Percentiles rank a stretch among this genome's conserved stretches.
phyloP scores from a whole-genome alignment of 2,888 invertebrate species.

The Lampropteryx suffumata region DNA sequence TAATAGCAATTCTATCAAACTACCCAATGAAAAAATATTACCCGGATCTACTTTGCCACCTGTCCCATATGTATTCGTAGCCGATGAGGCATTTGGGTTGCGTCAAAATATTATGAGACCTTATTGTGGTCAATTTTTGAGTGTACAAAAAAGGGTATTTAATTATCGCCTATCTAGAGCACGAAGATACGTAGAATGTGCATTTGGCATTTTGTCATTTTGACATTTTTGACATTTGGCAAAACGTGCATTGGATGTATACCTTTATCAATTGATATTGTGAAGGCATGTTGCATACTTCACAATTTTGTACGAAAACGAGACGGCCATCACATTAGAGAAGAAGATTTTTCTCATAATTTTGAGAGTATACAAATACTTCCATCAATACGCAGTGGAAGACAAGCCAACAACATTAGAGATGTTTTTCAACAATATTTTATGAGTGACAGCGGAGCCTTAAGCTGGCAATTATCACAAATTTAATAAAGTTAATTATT shows the following conservation, averaged over 20 bases:
- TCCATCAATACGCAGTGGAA: too few relatives aligned
- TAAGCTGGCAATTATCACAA: too few relatives aligned
- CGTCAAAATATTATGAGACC: not conserved
- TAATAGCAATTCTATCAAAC: not conserved
- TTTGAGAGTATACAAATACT: too few relatives aligned
- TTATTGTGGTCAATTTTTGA: not conserved
- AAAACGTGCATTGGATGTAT: not conserved
- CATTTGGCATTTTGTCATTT: not conserved
- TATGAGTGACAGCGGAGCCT: too few relatives aligned
- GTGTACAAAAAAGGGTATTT: not conserved
- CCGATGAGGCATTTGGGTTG: not conserved
- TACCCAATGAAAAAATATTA: not conserved
- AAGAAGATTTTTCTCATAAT: too few relatives aligned
- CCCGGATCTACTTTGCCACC: not conserved
- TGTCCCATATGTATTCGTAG: not conserved
- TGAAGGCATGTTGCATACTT: too few relatives aligned
- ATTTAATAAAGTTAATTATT: too few relatives aligned
- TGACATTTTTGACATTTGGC: not conserved
- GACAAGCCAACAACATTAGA: too few relatives aligned
- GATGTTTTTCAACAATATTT: too few relatives aligned
- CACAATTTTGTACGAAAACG: too few relatives aligned
- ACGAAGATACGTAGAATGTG: not conserved
- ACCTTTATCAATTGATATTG: too few relatives aligned
- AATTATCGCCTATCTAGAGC: not conserved
- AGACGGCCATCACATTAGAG: too few relatives aligned